A percentile compares a stretch with the other conserved stretches of the same genome.
Conservation (phyloP, 2,113 vertebrate species). For the Eclectus roratus region DNA sequence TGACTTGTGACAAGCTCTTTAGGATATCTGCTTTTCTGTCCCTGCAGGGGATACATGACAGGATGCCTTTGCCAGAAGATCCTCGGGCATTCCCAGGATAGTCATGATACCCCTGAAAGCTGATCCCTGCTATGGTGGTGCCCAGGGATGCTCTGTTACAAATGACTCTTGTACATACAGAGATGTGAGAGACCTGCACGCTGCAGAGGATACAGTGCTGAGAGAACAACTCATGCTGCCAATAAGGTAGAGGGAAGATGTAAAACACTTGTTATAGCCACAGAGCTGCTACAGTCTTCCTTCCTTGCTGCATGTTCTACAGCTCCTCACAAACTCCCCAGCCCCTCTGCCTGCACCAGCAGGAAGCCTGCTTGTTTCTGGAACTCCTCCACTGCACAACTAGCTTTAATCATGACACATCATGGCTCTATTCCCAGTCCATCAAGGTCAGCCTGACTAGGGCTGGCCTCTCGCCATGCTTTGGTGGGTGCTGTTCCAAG, state of each 20-base stretch:
- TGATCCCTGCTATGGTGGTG: not conserved
- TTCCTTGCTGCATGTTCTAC: not conserved
- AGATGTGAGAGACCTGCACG: not conserved
- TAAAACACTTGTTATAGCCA: not conserved
- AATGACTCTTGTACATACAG: not conserved
- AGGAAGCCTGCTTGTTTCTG: constrained; percentile 5
- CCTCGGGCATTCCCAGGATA: not conserved
- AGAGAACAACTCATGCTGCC: not conserved
- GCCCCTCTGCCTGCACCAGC: not conserved
- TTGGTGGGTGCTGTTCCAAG: constrained; percentile 47
- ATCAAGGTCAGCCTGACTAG: constrained; percentile 56
- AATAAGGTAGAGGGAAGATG: not conserved
- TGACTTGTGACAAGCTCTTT: not conserved
- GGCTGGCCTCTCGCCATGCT: constrained; percentile 16
- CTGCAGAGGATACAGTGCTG: not conserved
- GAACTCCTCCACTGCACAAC: not conserved
- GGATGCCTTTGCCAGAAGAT: not conserved
- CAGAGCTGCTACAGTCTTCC: not conserved
- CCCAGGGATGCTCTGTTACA: not conserved
- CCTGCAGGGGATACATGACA: not conserved
- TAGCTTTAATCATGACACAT: constrained; percentile 18
- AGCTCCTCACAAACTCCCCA: not conserved
- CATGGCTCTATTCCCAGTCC: constrained; percentile 53
- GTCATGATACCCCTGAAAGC: not conserved
- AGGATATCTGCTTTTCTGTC: not conserved